These are phyloP conservation scores for Drosophila quinaria DNA, from an alignment of 2,888 invertebrate genomes.

Conservation along the genomic window DNA sequence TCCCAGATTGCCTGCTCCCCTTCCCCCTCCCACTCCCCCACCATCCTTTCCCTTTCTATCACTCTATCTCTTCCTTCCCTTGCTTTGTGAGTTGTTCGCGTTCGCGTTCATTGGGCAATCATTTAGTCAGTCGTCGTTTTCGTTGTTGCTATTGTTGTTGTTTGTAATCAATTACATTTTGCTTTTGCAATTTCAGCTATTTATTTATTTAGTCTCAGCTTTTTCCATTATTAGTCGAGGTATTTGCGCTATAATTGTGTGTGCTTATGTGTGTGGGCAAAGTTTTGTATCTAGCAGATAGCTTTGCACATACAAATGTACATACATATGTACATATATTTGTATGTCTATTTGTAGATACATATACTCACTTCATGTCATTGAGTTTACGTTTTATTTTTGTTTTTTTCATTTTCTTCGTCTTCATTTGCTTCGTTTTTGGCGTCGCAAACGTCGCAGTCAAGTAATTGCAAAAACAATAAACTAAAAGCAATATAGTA, in stretches of 20 bases:
- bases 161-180: slow-evolving; percentile 78
- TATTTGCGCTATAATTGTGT: slow-evolving; percentile 44
- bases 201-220: slow-evolving; percentile 81
- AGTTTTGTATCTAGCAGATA: slow-evolving; percentile 76
- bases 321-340: slow-evolving; percentile 2
- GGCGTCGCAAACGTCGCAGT: slow-evolving; percentile 40
- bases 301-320: slow-evolving; percentile 23
- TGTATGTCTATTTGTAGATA: slow-evolving; percentile 21
- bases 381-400: slow-evolving; percentile 65
- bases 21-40: slow-evolving; percentile 18
- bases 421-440: slow-evolving; percentile 59
- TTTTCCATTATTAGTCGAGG: slow-evolving; percentile 73
- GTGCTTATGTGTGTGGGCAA: slow-evolving; percentile 35
- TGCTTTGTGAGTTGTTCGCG: slow-evolving; percentile 47
- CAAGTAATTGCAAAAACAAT: slow-evolving; percentile 81
- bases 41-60: background rate
- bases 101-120: slow-evolving; percentile 78
- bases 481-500: slow-evolving; percentile 81
- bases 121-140: slow-evolving; percentile 68
- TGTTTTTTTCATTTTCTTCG: slow-evolving; percentile 44
- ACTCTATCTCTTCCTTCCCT: background rate
- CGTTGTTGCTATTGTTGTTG: slow-evolving; percentile 51
- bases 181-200: slow-evolving; percentile 82
- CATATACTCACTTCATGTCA: slow-evolving; percentile 53
- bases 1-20: slow-evolving; percentile 7